Conservation (phyloP, 2,113 vertebrate genomes). For the Psammodynastes pulverulentus region DNA sequence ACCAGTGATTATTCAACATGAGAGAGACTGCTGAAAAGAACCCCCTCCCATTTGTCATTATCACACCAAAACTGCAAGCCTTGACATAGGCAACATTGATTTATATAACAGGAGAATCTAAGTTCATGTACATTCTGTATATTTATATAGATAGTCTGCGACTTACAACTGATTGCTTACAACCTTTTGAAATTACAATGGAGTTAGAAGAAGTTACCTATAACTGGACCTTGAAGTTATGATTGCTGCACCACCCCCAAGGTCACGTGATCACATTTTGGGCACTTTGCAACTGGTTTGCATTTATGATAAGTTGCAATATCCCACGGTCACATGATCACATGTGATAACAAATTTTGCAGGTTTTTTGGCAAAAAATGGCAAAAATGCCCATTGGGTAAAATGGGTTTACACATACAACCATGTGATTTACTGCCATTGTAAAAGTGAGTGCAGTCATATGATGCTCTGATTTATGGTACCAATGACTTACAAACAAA, state of each 20-base stretch:
- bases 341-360: neutral
- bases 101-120: neutral
- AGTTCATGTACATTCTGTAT: neutral
- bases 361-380: neutral
- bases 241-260: too few species aligned
- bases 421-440: neutral
- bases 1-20: neutral
- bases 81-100: neutral
- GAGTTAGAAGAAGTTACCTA: too few species aligned
- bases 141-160: neutral
- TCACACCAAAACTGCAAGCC: neutral
- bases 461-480: neutral
- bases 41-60: neutral
- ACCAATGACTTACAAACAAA: neutral
- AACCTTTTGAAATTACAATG: too few species aligned
- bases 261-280: too few species aligned
- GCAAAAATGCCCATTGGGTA: neutral
- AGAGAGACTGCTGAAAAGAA: neutral
- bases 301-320: neutral
- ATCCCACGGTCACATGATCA: neutral
- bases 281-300: too few species aligned
- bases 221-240: too few species aligned
- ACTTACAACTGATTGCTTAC: too few species aligned
- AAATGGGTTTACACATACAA: neutral
- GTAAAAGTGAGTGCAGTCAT: neutral